phyloP scores from a whole-genome alignment of 2,888 invertebrate genomes.

The Scaptomyza cyrtandrae region DNA sequence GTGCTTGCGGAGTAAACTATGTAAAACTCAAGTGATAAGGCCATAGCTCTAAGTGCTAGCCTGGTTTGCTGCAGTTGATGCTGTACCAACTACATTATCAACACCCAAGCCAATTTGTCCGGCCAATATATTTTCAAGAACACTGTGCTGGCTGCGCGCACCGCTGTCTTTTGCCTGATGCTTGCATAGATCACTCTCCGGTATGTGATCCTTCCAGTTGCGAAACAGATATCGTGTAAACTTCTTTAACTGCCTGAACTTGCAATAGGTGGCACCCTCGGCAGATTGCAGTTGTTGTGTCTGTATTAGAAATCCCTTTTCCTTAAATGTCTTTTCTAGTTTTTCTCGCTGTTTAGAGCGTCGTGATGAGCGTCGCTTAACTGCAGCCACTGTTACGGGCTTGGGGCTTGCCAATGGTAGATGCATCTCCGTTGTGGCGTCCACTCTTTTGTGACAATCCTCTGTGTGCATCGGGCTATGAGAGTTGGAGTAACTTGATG shows the following conservation, averaged over 20 bases:
- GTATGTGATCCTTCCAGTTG: slow-evolving; percentile 96
- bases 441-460: slow-evolving; percentile 36
- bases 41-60: slow-evolving; percentile 18
- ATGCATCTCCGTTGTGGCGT: slow-evolving; percentile 19
- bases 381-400: slow-evolving; percentile 23
- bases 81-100: slow-evolving; percentile 29
- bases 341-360: slow-evolving; percentile 94
- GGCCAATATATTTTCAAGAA: slow-evolving; percentile 53
- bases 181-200: slow-evolving; percentile 85
- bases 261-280: slow-evolving; percentile 97
- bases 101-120: slow-evolving; percentile 43
- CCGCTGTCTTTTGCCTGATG: slow-evolving; percentile 35
- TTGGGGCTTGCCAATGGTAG: slow-evolving; percentile 16
- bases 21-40: slow-evolving; percentile 11
- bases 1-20: slow-evolving; percentile 46
- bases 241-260: slow-evolving; percentile 94
- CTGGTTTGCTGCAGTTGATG: slow-evolving; percentile 25
- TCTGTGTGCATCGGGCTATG: slow-evolving; percentile 47
- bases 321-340: slow-evolving; percentile 95
- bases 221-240: slow-evolving; percentile 95
- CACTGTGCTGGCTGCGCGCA: slow-evolving; percentile 30
- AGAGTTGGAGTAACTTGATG: slow-evolving; percentile 49
- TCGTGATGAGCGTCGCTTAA: slow-evolving; percentile 90
- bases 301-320: slow-evolving; percentile 96
- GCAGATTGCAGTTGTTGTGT: slow-evolving; percentile 96